Evolutionary conservation across 2,888 invertebrate genomes (phyloP), one percentile per base, ranked within the genome.

Genomic region (Eledona agricola): DNA sequence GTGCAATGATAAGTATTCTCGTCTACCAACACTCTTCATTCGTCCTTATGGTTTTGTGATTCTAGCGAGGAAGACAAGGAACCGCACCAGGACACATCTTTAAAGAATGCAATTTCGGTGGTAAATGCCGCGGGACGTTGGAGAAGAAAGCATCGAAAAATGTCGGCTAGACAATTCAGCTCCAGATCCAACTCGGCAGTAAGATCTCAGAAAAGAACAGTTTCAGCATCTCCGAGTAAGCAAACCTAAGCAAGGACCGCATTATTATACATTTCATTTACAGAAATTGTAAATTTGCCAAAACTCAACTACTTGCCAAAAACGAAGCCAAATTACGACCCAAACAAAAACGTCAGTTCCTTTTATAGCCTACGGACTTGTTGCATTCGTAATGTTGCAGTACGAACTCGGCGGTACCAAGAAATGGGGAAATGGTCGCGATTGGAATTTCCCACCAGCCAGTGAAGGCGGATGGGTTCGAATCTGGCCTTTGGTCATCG

Each of bases 391-490:
- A 15, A 1, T 34, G 23, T 34, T 57, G 50, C 7, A 70, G 73
- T 45, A 71, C 58, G 64, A 76, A 20, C 4, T n/a, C 6, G 22
- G 12, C 4, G 6, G 1, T 15, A 73, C 77, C 55, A 77, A 78
- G 59, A 63, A 78, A 3, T 89, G 88, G 88, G 87, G 88, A 20
- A 89, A 88, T 62, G 88, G 88, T 1, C 80, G 83, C 46, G 81
- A 87, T 59, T 89, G 89, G 89, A 80, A 80, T 60, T 77, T 79
- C 22, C 83, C 87, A 0, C 80, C 81, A 3, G 77, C 80, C 1
- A 77, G 79, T 7, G 86, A 88, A 54, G 92, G 92, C 0, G 86
- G 87, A 23, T 92, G 91, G 88, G 82, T 87, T 26, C 78, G 90
- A 57, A 83, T 89, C 51, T 91, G 87, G 75, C 92, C 92, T 0